These are phyloP conservation scores for Pangasianodon gigas DNA, from an alignment of 2,113 vertebrate species.

Conservation along the genomic window DNA sequence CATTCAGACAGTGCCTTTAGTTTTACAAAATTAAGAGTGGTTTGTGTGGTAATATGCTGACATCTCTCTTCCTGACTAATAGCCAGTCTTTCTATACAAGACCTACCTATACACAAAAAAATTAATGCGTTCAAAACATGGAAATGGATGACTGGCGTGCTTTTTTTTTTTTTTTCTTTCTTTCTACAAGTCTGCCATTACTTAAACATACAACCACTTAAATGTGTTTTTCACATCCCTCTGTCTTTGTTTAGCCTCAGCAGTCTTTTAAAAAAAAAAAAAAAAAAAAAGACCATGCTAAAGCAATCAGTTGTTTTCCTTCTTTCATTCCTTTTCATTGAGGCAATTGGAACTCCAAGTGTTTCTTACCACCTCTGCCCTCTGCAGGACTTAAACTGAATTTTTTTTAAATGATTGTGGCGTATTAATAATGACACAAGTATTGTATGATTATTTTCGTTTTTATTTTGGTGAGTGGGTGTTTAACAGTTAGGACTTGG, in stretches of 20 bases:
- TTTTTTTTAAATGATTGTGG: slow-evolving; percentile 25
- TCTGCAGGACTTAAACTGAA: slow-evolving; percentile 54
- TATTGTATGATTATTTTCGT: slow-evolving; percentile 58
- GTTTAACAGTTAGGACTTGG: slow-evolving; percentile 47
- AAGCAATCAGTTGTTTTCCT: slow-evolving; percentile 13
- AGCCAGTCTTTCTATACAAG: slow-evolving; percentile 22
- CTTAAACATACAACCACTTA: slow-evolving; percentile 3
- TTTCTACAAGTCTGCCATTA: neutral
- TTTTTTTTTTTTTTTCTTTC: neutral
- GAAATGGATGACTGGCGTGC: slow-evolving; percentile 4
- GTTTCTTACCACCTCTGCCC: slow-evolving; percentile 49
- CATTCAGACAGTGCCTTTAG: slow-evolving; percentile 66
- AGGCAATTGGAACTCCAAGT: slow-evolving; percentile 44
- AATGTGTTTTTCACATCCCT: slow-evolving; percentile 6
- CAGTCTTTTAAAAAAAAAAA: slow-evolving; percentile 3
- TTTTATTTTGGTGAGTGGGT: slow-evolving; percentile 42
- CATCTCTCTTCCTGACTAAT: slow-evolving; percentile 30
- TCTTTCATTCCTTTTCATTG: slow-evolving; percentile 37
- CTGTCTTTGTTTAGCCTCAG: slow-evolving; percentile 1
- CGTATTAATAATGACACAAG: slow-evolving; percentile 32
- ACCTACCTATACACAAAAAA: neutral
- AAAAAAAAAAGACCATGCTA: neutral
- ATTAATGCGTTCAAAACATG: slow-evolving; percentile 12
- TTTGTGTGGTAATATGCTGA: slow-evolving; percentile 36
- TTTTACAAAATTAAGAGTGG: slow-evolving; percentile 54